A percentile compares a stretch with the other conserved stretches of the same genome.
These are phyloP conservation scores for Caracal caracal DNA, from an alignment of 2,113 vertebrate species.

Conservation along the genomic window DNA sequence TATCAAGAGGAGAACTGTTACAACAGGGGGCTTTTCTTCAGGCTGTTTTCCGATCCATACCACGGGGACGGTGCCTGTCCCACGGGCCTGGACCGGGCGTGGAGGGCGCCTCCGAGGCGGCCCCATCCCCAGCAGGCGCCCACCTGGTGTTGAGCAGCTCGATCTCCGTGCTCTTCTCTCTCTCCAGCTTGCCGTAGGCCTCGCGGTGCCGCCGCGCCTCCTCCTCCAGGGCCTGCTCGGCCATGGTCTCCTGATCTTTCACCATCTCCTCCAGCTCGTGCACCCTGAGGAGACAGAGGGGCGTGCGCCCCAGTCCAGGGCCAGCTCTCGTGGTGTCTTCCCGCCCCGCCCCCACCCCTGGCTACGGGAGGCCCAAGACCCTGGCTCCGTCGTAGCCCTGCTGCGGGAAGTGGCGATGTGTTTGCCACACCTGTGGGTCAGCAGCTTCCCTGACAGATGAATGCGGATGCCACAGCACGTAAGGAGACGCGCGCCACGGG, in stretches of 20 bases:
- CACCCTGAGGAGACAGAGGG: conserved; percentile 86
- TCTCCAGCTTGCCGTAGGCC: conserved; percentile 92
- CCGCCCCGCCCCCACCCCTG: not conserved
- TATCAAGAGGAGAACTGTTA: not conserved
- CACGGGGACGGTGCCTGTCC: fast-evolving
- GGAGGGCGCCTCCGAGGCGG: fast-evolving
- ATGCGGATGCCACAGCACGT: not conserved
- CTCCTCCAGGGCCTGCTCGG: conserved; percentile 91
- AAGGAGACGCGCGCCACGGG: not conserved
- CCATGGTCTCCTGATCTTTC: conserved; percentile 95
- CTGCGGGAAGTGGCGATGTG: fast-evolving
- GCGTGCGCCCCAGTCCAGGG: fast-evolving
- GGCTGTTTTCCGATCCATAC: not conserved
- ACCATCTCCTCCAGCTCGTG: conserved; percentile 96
- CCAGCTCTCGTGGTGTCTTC: not conserved
- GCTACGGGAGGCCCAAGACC: not conserved
- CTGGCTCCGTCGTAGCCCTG: fast-evolving
- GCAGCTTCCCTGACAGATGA: not conserved
- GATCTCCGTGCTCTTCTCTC: conserved; percentile 93
- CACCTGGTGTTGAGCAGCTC: conserved; percentile 94
- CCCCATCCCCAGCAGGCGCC: fast-evolving
- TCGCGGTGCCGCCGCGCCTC: conserved; percentile 93
- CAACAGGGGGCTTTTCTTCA: not conserved
- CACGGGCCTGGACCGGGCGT: too few species aligned
- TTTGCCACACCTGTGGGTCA: not conserved